Conservation (phyloP, 2,888 invertebrate genomes). For the Mellilla xanthometata region DNA sequence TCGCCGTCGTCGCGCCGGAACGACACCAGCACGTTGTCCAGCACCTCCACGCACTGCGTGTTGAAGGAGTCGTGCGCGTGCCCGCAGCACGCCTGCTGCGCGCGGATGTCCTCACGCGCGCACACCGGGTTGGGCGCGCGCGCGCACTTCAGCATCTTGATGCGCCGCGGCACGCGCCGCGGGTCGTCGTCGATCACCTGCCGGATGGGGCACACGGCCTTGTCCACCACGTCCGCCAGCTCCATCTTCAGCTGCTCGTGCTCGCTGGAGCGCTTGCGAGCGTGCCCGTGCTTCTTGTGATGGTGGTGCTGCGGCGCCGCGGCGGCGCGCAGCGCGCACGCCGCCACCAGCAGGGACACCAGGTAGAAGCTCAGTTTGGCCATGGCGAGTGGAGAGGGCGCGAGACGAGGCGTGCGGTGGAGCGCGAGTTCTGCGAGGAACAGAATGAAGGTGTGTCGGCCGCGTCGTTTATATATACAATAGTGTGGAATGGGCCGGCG, state of each 20-base stretch:
- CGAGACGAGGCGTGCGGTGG: slow-evolving; percentile 20
- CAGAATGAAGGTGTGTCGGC: slow-evolving; percentile 25
- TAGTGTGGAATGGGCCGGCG: background rate
- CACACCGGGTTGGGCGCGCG: slow-evolving; percentile 56
- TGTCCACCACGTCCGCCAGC: slow-evolving; percentile 53
- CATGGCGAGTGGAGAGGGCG: background rate
- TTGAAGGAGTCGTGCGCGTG: slow-evolving; percentile 52
- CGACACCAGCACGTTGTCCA: slow-evolving; percentile 64
- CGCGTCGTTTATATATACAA: slow-evolving; percentile 14
- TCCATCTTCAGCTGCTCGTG: slow-evolving; percentile 36
- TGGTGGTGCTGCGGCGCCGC: slow-evolving; percentile 23
- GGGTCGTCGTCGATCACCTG: slow-evolving; percentile 53
- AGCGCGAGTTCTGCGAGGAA: slow-evolving; percentile 19
- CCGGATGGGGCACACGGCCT: slow-evolving; percentile 65
- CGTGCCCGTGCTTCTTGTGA: slow-evolving; percentile 4
- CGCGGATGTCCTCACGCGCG: slow-evolving; percentile 39
- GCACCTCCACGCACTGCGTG: slow-evolving; percentile 68
- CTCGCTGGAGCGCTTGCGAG: slow-evolving; percentile 5
- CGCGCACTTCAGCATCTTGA: slow-evolving; percentile 66
- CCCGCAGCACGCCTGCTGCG: slow-evolving; percentile 61
- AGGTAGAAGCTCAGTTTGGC: slow-evolving; percentile 24
- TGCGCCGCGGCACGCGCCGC: slow-evolving; percentile 60
- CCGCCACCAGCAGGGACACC: too few species aligned
- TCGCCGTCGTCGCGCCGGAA: slow-evolving; percentile 36
- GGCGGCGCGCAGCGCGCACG: slow-evolving; percentile 26